phyloP scores from a whole-genome alignment of 2,113 vertebrate genomes.

The Hylia prasina region DNA sequence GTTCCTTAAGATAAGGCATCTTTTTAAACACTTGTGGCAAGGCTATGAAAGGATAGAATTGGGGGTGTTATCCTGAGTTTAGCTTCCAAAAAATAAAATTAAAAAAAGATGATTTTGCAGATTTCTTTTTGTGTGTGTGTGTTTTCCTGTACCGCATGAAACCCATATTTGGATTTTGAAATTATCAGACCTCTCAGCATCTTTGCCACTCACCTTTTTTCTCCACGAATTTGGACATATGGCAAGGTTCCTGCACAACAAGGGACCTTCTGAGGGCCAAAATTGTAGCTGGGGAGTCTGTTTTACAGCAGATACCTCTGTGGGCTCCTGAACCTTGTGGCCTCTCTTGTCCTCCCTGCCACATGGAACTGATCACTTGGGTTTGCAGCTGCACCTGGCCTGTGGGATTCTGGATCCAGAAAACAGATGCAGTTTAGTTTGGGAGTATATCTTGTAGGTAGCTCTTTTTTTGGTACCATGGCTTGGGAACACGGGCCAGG shows the following conservation, averaged over 20 bases:
- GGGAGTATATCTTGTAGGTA: background rate
- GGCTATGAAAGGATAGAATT: background rate
- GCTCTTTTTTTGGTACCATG: background rate
- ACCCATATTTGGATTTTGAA: background rate
- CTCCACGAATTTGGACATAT: background rate
- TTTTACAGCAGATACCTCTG: rapidly evolving
- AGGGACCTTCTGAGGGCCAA: background rate
- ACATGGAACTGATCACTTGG: background rate
- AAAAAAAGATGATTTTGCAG: background rate
- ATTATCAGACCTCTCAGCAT: background rate
- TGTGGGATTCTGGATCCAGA: background rate
- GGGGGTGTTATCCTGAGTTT: background rate
- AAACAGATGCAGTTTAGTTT: background rate
- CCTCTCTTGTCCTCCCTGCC: background rate
- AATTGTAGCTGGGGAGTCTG: background rate
- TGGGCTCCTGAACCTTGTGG: background rate
- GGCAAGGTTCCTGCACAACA: background rate
- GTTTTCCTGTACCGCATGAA: background rate
- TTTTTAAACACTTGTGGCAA: background rate
- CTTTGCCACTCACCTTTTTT: background rate
- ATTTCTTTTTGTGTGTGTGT: background rate
- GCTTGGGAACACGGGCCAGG: background rate
- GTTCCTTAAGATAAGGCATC: background rate
- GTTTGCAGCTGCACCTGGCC: background rate
- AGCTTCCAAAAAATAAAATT: background rate